Base-by-base conservation (phyloP, 2,888 invertebrate genomes). In the Autographa pulchrina region DNA sequence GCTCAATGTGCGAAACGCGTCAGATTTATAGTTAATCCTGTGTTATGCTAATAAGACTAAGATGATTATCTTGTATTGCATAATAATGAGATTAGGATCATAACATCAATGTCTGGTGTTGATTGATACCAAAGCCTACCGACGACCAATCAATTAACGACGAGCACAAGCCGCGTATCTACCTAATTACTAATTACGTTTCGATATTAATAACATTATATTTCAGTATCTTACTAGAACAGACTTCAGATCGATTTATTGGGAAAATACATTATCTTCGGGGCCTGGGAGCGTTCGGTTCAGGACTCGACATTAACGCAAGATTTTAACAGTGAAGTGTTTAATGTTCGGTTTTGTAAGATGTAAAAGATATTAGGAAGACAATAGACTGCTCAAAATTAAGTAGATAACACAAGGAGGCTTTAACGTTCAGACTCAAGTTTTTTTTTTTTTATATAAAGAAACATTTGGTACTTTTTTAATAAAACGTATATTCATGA, bases 1-100 rank as follows among this genome's bases (percentile, higher is more conserved):
- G 25, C 25, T 20, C 20, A 56, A 56, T 56, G 25, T 25, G 54
- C 13, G 54, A 56, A 48, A 7, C 48, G n/a, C 61, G 59, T 61
- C 20, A 59, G 72, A 76, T 54, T 65, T 72, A 65, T 67, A 48
- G 48, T n/a, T 48, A 48, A 48, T 48, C n/a, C 48, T 68, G 56
- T 14, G 54, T 75, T 80, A 81, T 80, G 75, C 68, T 77, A 85
- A 82, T 82, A 58, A 70, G 35, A 75, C 78, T 74, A 68, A 65
- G 67, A 75, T 74, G 65, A 81, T 78, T 72, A 78, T 77, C 68
- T 64, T 75, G 75, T 75, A 78, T 71, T 82, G 76, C 81, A 81
- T 82, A 77, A 74, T 82, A 81, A 82, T 78, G 78, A 82, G 81
- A 84, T 84, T 74, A 80, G 66, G 62, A 82, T 77, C 65, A 72